A percentile compares a stretch with the other conserved stretches of the same genome.
These are phyloP conservation scores for Cerceris rybyensis DNA, from an alignment of 2,888 invertebrate species.

Conservation along the genomic window DNA sequence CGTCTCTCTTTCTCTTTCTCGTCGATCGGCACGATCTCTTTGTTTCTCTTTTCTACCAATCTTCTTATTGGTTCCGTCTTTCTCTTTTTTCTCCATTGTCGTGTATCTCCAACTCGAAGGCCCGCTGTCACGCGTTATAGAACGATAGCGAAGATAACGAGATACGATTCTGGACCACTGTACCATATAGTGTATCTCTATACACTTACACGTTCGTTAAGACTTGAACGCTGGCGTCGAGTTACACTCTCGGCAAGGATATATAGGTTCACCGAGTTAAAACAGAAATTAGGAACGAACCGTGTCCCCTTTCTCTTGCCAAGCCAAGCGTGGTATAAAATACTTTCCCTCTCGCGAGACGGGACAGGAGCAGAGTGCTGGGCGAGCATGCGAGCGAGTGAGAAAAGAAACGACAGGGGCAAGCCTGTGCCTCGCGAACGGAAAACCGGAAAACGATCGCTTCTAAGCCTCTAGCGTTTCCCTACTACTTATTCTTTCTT, in stretches of 20 bases:
- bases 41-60: conserved; percentile 7
- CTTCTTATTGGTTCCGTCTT: not conserved
- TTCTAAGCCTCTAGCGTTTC: conserved; percentile 60
- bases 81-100: not conserved
- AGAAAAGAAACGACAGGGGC: conserved; percentile 41
- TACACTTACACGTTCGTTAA: not conserved
- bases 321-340: conserved; percentile 81
- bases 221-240: conserved; percentile 39
- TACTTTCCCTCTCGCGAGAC: conserved; percentile 81
- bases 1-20: conserved; percentile 22
- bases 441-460: conserved; percentile 79
- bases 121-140: conserved; percentile 16
- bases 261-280: conserved; percentile 75
- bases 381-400: conserved; percentile 39
- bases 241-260: conserved; percentile 53
- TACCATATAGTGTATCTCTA: not conserved
- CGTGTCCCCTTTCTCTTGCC: conserved; percentile 82
- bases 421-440: conserved; percentile 67
- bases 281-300: conserved; percentile 82
- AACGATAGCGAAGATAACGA: conserved; percentile 31
- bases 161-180: conserved; percentile 17
- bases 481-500: conserved; percentile 39
- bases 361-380: conserved; percentile 35
- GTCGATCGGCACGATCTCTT: not conserved
- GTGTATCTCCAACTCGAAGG: not conserved